Evolutionary conservation across 2,113 vertebrate genomes (phyloP).

Genomic region (Syrmaticus mikado): DNA sequence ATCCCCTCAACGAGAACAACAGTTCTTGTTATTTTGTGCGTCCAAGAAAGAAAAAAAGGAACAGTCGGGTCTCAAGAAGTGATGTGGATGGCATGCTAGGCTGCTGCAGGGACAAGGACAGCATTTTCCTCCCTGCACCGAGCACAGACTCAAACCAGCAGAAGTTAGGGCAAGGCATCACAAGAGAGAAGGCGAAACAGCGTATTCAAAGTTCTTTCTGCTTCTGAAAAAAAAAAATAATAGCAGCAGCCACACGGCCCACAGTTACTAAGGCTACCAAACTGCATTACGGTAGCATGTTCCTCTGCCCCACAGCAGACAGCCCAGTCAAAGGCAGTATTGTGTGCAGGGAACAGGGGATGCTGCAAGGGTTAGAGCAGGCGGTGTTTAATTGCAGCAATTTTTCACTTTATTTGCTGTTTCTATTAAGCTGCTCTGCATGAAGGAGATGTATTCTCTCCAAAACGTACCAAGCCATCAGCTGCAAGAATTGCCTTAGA

Average conservation of each 20-base stretch:
- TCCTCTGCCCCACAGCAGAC: not conserved
- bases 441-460: not conserved
- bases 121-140: not conserved
- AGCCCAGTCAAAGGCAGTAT: conserved; percentile 1
- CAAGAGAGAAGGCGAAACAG: not conserved
- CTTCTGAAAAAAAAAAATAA: not conserved
- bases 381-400: not conserved
- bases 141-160: not conserved
- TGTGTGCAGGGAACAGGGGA: not conserved
- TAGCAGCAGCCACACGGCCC: not conserved
- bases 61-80: not conserved
- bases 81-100: not conserved
- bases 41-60: not conserved
- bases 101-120: not conserved
- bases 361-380: not conserved
- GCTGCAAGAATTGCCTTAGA: not conserved
- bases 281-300: not conserved
- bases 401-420: conserved; percentile 32
- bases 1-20: not conserved
- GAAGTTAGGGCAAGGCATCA: not conserved
- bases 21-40: not conserved
- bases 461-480: not conserved
- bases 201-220: too few species aligned
- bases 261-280: not conserved
- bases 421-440: not conserved